Conservation (phyloP, 2,888 invertebrate species). For the Plebejus argus region DNA sequence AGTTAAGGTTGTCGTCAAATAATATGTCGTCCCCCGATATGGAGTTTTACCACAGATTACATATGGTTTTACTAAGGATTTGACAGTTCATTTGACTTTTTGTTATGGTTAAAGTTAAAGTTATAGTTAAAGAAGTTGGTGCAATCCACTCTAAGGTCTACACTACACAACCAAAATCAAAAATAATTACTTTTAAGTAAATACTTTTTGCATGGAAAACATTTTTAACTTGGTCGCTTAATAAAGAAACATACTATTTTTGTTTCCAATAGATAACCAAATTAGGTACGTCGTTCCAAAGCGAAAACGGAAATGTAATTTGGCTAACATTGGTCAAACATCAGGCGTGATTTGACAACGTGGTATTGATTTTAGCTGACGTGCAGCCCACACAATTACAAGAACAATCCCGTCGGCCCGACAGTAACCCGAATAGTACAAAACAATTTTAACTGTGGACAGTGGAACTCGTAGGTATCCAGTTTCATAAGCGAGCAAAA, state of each 20-base stretch:
- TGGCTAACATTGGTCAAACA: neutral
- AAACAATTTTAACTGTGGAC: neutral
- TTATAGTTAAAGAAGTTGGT: too few species aligned
- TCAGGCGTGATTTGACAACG: conserved; percentile 17
- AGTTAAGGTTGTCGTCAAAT: too few species aligned
- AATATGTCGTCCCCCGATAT: too few species aligned
- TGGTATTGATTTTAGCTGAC: conserved; percentile 22
- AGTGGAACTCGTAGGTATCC: neutral
- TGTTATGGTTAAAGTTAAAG: too few species aligned
- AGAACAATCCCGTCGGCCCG: neutral
- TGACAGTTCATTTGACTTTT: too few species aligned
- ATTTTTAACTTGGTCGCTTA: neutral
- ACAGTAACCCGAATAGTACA: conserved; percentile 1
- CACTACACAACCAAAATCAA: too few species aligned
- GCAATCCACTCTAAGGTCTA: too few species aligned
- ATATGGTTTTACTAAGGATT: too few species aligned
- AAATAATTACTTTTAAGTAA: too few species aligned
- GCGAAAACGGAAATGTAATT: neutral
- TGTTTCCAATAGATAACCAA: neutral
- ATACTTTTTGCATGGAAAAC: neutral
- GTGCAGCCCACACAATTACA: conserved; percentile 10
- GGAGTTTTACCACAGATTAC: too few species aligned
- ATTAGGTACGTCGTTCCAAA: neutral
- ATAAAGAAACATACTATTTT: too few species aligned
- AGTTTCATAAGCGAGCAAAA: neutral